Conservation (phyloP, 2,888 invertebrate species). For the Drosophila stalkeri region DNA sequence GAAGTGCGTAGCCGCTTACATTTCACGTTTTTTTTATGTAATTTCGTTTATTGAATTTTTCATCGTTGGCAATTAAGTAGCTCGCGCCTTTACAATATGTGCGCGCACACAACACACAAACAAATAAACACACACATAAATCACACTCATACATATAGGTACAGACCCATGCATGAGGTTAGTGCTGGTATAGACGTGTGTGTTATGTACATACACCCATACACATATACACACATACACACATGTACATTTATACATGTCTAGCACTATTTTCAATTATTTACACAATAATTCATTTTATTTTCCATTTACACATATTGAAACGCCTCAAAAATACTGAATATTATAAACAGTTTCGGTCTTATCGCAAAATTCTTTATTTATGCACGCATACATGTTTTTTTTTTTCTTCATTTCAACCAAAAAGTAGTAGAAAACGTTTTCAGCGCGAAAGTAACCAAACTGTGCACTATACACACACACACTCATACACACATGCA, state of each 20-base stretch:
- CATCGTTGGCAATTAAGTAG: constrained; percentile 60
- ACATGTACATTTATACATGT: constrained; percentile 27
- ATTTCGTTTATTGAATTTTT: constrained; percentile 70
- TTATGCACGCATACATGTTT: constrained; percentile 22
- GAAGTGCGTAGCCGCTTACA: constrained; percentile 23
- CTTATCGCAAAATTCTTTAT: constrained; percentile 41
- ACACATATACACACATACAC: constrained; percentile 18
- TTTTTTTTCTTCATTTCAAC: constrained; percentile 36
- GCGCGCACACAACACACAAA: constrained; percentile 53
- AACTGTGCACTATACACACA: constrained; percentile 59
- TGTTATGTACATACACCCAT: constrained; percentile 41
- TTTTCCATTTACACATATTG: constrained; percentile 16
- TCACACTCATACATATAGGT: constrained; percentile 27
- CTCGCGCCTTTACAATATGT: constrained; percentile 71
- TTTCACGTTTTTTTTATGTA: constrained; percentile 63
- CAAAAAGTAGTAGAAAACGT: constrained; percentile 65
- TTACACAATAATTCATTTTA: constrained; percentile 67
- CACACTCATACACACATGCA: constrained; percentile 35
- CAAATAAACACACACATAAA: constrained; percentile 35
- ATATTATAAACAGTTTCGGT: constrained; percentile 39
- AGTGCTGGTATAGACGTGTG: constrained; percentile 28
- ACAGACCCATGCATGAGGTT: constrained; percentile 38
- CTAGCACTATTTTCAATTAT: constrained; percentile 75
- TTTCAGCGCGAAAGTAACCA: constrained; percentile 76
- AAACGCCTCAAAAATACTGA: constrained; percentile 37